Percentiles rank a stretch among this genome's conserved stretches.
Evolutionary conservation across 1,140 invertebrate species (phyloP).

Genomic region (Aphelenchoides fujianensis): DNA sequence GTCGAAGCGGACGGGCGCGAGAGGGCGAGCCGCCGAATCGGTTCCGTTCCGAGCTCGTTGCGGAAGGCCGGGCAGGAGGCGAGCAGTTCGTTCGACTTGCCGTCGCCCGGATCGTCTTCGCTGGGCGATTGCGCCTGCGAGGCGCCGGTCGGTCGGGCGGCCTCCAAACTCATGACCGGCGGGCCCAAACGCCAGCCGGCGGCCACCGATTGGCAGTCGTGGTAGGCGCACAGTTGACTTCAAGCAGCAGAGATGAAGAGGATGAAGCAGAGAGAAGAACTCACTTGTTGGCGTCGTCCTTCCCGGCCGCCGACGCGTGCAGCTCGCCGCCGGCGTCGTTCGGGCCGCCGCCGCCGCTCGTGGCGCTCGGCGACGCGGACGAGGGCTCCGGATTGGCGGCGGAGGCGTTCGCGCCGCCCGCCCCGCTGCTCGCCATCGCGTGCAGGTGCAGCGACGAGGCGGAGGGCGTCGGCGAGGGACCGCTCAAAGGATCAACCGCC

Average conservation of each 20-base stretch:
- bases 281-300: slow-evolving; percentile 7
- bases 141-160: slow-evolving; percentile 54
- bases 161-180: slow-evolving; percentile 46
- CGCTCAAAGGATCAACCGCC: neutral
- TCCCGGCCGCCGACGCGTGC: neutral
- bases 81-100: slow-evolving; percentile 58
- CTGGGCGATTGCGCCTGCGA: slow-evolving; percentile 55
- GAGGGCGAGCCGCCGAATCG: slow-evolving; percentile 53
- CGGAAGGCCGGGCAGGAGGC: slow-evolving; percentile 58
- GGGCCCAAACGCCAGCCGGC: slow-evolving; percentile 55
- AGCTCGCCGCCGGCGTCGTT: neutral
- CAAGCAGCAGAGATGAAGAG: no score
- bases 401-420: neutral
- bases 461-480: no score
- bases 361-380: neutral
- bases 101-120: slow-evolving; percentile 61
- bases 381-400: neutral
- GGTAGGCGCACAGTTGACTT: slow-evolving; percentile 55
- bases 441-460: neutral
- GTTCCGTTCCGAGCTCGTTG: slow-evolving; percentile 60
- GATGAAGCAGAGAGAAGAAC: no score
- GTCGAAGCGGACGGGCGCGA: slow-evolving; percentile 32
- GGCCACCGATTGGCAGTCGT: slow-evolving; percentile 58
- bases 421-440: neutral
- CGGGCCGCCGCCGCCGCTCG: neutral